Conservation (phyloP, 2,888 invertebrate genomes). For the Drosophila formosana region DNA sequence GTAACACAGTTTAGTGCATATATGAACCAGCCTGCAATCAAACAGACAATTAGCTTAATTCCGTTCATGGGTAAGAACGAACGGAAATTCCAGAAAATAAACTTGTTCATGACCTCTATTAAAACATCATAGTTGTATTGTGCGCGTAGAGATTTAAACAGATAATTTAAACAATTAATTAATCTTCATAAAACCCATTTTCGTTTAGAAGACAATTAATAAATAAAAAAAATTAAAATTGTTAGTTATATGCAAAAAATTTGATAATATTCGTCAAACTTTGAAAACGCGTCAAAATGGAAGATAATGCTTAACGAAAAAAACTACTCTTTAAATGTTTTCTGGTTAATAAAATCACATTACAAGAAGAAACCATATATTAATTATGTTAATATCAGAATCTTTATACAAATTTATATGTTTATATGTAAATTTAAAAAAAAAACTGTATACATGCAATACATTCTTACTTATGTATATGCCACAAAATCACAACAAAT, state of each 20-base stretch:
- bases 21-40: slow-evolving; percentile 23
- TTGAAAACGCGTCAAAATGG: slow-evolving; percentile 24
- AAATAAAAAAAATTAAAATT: slow-evolving; percentile 22
- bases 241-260: slow-evolving; percentile 33
- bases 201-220: slow-evolving; percentile 7
- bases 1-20: slow-evolving; percentile 11
- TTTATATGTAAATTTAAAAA: slow-evolving; percentile 54
- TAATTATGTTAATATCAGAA: slow-evolving; percentile 61
- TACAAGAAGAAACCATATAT: slow-evolving; percentile 36
- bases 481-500: slow-evolving; percentile 17
- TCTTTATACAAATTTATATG: slow-evolving; percentile 61
- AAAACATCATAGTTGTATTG: slow-evolving; percentile 19
- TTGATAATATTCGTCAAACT: slow-evolving; percentile 26
- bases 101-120: slow-evolving; percentile 12
- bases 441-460: slow-evolving; percentile 38
- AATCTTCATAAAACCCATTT: slow-evolving; percentile 10
- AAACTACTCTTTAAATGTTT: slow-evolving; percentile 42
- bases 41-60: slow-evolving; percentile 27
- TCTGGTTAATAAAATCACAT: slow-evolving; percentile 45
- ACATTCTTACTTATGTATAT: slow-evolving; percentile 50
- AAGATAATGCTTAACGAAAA: slow-evolving; percentile 38
- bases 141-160: slow-evolving; percentile 26
- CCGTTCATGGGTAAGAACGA: slow-evolving; percentile 6
- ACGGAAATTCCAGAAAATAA: not conserved
- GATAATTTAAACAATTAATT: slow-evolving; percentile 11